Evolutionary conservation across 1,140 invertebrate species (phyloP).

Genomic region (Medauroidea extradentata): DNA sequence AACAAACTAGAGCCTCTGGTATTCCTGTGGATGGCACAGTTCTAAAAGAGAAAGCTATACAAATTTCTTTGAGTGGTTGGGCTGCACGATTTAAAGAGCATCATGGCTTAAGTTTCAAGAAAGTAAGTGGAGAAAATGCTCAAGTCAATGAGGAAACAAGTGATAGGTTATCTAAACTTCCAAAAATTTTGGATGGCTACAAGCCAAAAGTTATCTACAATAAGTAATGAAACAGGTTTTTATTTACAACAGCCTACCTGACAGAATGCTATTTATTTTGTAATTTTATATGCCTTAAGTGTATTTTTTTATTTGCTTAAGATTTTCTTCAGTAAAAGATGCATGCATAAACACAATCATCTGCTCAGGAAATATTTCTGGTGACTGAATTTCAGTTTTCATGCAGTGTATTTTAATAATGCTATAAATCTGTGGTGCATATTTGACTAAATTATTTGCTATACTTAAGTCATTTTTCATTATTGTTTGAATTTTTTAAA

Average conservation of each 20-base stretch:
- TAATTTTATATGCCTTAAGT: too few species aligned
- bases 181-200: constrained; percentile 16
- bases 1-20: neutral
- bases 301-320: too few species aligned
- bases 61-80: constrained; percentile 31
- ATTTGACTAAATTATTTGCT: too few species aligned
- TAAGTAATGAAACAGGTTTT: constrained; percentile 43
- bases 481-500: too few species aligned
- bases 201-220: constrained; percentile 42
- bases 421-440: too few species aligned
- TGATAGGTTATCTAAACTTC: constrained; percentile 14
- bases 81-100: constrained; percentile 21
- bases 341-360: too few species aligned
- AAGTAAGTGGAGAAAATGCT: neutral
- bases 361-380: too few species aligned
- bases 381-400: too few species aligned
- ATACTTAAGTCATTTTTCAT: too few species aligned
- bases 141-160: neutral
- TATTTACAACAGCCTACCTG: constrained; percentile 42
- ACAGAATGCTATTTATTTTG: constrained; percentile 35
- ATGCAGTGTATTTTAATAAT: too few species aligned
- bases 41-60: neutral
- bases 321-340: too few species aligned
- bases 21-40: neutral
- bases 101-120: neutral